Evolutionary conservation across 1,140 invertebrate species (phyloP).

Genomic region (Drepana arcuata): DNA sequence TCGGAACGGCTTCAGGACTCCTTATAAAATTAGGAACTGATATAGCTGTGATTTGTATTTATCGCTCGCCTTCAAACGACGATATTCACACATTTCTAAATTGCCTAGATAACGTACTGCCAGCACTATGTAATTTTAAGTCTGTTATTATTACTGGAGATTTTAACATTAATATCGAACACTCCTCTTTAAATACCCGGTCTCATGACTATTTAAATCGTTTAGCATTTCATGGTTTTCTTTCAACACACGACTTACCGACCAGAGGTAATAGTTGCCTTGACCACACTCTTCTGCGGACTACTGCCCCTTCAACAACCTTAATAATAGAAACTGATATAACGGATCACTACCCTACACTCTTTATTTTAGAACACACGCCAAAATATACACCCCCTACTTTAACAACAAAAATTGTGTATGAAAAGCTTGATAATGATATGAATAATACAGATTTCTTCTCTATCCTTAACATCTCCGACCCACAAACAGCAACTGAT

Average conservation of each 20-base stretch:
- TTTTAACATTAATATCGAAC: constrained; percentile 1
- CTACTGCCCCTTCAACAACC: background rate
- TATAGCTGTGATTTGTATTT: constrained; percentile 1
- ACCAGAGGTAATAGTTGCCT: constrained; percentile 2
- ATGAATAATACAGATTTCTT: background rate
- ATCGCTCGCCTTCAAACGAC: constrained; percentile 1
- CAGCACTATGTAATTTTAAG: background rate
- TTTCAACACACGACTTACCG: background rate
- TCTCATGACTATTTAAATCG: constrained; percentile 2
- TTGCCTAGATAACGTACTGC: background rate
- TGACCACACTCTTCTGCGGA: background rate
- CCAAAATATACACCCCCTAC: background rate
- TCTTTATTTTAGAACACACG: background rate
- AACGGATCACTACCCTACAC: background rate
- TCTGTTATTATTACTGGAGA: constrained; percentile 1
- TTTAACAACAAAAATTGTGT: background rate
- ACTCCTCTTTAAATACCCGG: background rate
- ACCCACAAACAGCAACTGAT: background rate
- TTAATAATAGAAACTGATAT: background rate
- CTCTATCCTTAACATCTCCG: background rate
- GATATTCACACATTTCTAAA: background rate
- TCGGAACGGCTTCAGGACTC: constrained; percentile 1
- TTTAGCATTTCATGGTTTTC: background rate
- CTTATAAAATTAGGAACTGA: constrained; percentile 1
- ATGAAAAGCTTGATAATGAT: background rate